A percentile compares a stretch with the other conserved stretches of the same genome.
Conservation (phyloP, 2,888 invertebrate species). For the Diploptera punctata region DNA sequence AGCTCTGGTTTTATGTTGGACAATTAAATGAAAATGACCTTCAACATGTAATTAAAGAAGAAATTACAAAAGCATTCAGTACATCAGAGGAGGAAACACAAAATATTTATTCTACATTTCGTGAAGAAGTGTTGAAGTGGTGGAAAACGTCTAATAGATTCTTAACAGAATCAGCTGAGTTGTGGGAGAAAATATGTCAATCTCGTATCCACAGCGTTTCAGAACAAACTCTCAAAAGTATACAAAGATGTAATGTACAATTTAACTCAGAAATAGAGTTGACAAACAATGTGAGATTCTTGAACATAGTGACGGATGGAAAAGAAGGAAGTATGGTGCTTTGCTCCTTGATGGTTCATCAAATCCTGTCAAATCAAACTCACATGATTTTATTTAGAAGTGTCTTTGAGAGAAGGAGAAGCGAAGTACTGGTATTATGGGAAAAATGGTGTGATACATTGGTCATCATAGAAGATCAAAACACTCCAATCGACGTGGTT, state of each 20-base stretch:
- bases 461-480: neutral
- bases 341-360: neutral
- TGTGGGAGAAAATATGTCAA: neutral
- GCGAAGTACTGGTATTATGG: neutral
- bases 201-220: neutral
- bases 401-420: neutral
- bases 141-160: neutral
- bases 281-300: neutral
- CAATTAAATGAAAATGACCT: neutral
- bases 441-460: neutral
- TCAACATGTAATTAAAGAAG: neutral
- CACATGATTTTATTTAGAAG: neutral
- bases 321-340: neutral
- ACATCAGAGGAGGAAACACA: neutral
- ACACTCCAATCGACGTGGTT: no score
- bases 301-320: neutral
- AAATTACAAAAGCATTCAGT: neutral
- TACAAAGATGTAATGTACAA: neutral
- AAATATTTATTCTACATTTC: neutral
- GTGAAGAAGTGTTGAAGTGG: neutral
- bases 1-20: neutral
- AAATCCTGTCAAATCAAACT: neutral
- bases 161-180: neutral
- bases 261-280: neutral
- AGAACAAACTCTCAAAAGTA: neutral